Base-by-base conservation (phyloP, 1,140 invertebrate genomes). In the Eupristina koningsbergeri region DNA sequence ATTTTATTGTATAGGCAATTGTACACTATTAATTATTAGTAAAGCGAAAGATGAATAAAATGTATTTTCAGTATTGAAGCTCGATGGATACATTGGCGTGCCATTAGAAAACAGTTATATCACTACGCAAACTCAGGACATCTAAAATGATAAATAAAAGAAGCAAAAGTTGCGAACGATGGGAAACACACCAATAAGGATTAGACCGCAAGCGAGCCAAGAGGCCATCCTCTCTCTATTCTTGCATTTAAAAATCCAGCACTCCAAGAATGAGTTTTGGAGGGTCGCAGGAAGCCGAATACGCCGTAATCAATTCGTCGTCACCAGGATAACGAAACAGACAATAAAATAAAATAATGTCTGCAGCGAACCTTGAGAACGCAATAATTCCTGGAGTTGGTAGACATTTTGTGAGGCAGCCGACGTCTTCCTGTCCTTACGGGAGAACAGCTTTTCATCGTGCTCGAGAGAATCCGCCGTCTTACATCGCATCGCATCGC, bases 401-500 rank as follows among this genome's bases (percentile, higher is more conserved):
- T 58, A 36, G 58, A 15, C 41, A 17, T 1, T 6, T n/a, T n/a
- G n/a, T n/a, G n/a, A n/a, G 11, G 36, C 22, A 17, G 34, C 6
- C 31, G 31, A n/a, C n/a, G n/a, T n/a, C n/a, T n/a, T n/a, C n/a
- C n/a, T n/a, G n/a, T n/a, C n/a, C n/a, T n/a, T 36, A 36, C 31
- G 63, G 31, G 26, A 41, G 36, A 41, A 17, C 61, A 34, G 61
- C 61, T 79, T 79, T 79, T 79, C 77, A 79, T 79, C 77, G 77
- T 64, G 26, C 2, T n/a, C 58, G 15, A 73, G 17, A 34, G 63
- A 67, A 67, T 34, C 13, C 53, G 53, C 13, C 53, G 53, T 58
- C 53, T 13, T 22, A 13, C 53, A 58, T 26, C 22, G 53, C 53
- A 31, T 45, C 36, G 76, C 34, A 78, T 41, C 58, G 75, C 11